Evolutionary conservation across 2,113 vertebrate genomes (phyloP).

Genomic region (Syngnathus typhle): DNA sequence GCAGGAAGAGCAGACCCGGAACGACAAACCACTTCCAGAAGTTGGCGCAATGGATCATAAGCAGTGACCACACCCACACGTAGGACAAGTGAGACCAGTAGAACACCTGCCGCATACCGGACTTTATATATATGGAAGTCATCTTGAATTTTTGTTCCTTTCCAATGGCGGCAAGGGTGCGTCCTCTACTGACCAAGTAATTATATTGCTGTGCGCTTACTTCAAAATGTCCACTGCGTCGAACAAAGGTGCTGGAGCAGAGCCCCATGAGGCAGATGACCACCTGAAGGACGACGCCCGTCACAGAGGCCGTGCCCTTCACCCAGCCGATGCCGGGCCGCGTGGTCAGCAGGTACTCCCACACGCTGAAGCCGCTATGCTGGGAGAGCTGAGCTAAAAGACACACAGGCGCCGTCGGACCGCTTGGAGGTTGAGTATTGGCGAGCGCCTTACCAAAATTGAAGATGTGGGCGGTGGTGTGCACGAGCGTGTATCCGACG

Average conservation of each 20-base stretch:
- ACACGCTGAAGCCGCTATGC: slow-evolving; percentile 42
- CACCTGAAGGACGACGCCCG: slow-evolving; percentile 71
- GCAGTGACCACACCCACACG: slow-evolving; percentile 76
- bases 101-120: slow-evolving; percentile 71
- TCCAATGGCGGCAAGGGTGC: too few species aligned
- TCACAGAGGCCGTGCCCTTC: slow-evolving; percentile 66
- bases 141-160: too few species aligned
- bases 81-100: slow-evolving; percentile 89
- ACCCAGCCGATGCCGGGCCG: slow-evolving; percentile 76
- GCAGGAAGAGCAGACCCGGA: slow-evolving; percentile 74
- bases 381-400: slow-evolving; percentile 57
- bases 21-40: slow-evolving; percentile 91
- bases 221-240: slow-evolving; percentile 82
- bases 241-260: slow-evolving; percentile 79
- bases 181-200: too few species aligned
- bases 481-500: slow-evolving; percentile 60
- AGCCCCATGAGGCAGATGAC: slow-evolving; percentile 72
- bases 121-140: too few species aligned
- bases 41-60: slow-evolving; percentile 81
- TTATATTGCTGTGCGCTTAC: slow-evolving; percentile 38
- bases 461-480: slow-evolving; percentile 72
- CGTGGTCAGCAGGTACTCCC: slow-evolving; percentile 77
- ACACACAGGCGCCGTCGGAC: neutral
- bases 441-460: slow-evolving; percentile 71
- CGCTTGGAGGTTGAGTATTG: neutral